A percentile compares a stretch with the other conserved stretches of the same genome.
Evolutionary conservation across 2,113 vertebrate species (phyloP).

Genomic region (Azemiops feae): DNA sequence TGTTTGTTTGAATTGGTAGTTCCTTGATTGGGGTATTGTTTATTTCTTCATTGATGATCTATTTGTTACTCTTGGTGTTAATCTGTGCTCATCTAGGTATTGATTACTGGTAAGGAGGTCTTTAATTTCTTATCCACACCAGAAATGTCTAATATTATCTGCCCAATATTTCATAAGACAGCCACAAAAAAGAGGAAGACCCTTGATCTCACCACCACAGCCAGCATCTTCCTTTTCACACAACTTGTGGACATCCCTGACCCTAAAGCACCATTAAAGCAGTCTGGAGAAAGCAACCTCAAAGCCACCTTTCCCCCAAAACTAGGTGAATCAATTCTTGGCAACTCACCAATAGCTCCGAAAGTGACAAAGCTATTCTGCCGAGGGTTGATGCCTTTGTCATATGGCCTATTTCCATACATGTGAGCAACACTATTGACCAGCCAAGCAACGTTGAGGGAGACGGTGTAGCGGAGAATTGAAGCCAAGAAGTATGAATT

Average conservation of each 20-base stretch:
- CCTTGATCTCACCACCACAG: neutral
- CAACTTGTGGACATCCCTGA: neutral
- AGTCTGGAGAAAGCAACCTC: neutral
- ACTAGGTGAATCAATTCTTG: neutral
- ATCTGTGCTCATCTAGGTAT: too few species aligned
- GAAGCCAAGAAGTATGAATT: constrained; percentile 80
- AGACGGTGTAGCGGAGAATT: constrained; percentile 76
- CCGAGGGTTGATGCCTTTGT: constrained; percentile 75
- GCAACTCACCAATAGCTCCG: constrained; percentile 75
- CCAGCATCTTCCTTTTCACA: neutral
- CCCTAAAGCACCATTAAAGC: neutral
- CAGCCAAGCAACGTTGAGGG: constrained; percentile 77
- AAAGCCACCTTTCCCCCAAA: neutral
- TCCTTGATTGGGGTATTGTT: too few species aligned
- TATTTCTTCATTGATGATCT: neutral
- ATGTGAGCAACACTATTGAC: constrained; percentile 80
- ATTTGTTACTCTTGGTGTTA: neutral
- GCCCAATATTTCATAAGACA: neutral
- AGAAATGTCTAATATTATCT: neutral
- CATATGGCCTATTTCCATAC: constrained; percentile 78
- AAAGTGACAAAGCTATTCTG: constrained; percentile 75
- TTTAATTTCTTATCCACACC: neutral
- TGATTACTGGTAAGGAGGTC: neutral
- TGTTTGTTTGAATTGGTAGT: too few species aligned
- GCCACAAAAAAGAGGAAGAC: neutral